Percentiles rank a stretch among this genome's conserved stretches.
Evolutionary conservation across 2,113 vertebrate species (phyloP).

Genomic region (Ceyx cyanopectus): DNA sequence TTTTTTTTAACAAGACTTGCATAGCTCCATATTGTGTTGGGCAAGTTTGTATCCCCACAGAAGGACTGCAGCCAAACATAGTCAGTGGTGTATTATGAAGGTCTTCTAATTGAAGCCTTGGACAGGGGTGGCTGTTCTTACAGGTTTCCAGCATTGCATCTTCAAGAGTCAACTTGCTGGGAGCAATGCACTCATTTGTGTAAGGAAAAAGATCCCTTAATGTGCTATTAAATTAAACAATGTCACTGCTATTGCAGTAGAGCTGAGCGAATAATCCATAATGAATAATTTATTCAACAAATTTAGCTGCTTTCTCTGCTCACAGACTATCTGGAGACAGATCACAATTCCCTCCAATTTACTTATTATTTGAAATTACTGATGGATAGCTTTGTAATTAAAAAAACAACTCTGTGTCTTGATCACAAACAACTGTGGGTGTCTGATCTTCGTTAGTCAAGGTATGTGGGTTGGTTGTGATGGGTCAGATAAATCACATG

Average conservation of each 20-base stretch:
- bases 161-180: constrained; percentile 68
- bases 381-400: constrained; percentile 76
- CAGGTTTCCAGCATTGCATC: constrained; percentile 43
- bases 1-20: not conserved
- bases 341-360: constrained; percentile 76
- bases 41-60: not conserved
- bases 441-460: constrained; percentile 69
- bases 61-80: not conserved
- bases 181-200: constrained; percentile 72
- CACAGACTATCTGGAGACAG: constrained; percentile 75
- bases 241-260: constrained; percentile 72
- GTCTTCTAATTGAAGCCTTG: not conserved
- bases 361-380: constrained; percentile 77
- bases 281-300: constrained; percentile 78
- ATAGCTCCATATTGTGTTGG: not conserved
- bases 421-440: constrained; percentile 70
- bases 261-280: constrained; percentile 75
- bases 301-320: constrained; percentile 76
- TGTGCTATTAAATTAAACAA: constrained; percentile 77
- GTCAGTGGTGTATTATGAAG: not conserved
- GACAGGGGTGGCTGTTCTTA: constrained; percentile 19
- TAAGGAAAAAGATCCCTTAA: constrained; percentile 73
- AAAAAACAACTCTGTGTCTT: constrained; percentile 72
- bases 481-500: constrained; percentile 72
- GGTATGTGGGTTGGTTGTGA: constrained; percentile 64